Conservation (phyloP, 2,888 invertebrate genomes). For the Ypsolopha sequella region DNA sequence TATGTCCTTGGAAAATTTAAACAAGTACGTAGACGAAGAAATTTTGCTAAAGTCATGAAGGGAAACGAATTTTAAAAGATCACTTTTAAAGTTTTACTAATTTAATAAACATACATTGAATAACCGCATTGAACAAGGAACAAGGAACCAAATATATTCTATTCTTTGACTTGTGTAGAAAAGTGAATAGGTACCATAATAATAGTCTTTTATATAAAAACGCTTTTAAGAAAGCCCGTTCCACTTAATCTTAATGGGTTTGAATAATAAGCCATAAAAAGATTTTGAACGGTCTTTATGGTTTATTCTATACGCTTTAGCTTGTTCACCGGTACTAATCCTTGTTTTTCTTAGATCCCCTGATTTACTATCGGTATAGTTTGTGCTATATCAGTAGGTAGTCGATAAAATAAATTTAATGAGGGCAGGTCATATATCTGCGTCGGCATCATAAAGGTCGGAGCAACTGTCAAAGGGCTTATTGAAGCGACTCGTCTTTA, state of each 20-base stretch:
- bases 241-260: conserved; percentile 58
- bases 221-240: conserved; percentile 50
- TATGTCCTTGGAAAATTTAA: too few species aligned
- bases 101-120: conserved; percentile 51
- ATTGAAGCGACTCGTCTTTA: conserved; percentile 62
- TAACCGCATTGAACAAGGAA: conserved; percentile 37
- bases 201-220: conserved; percentile 57
- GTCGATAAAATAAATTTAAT: conserved; percentile 67
- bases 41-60: background rate
- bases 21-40: too few species aligned
- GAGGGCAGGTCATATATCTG: conserved; percentile 56
- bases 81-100: conserved; percentile 38
- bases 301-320: conserved; percentile 47
- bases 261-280: conserved; percentile 64
- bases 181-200: too few species aligned
- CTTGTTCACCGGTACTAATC: conserved; percentile 38
- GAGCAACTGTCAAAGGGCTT: conserved; percentile 66
- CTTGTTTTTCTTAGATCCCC: conserved; percentile 38
- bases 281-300: conserved; percentile 51
- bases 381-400: conserved; percentile 49
- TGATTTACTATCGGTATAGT: conserved; percentile 53
- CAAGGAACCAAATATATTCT: conserved; percentile 31
- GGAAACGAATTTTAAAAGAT: conserved; percentile 21
- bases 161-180: conserved; percentile 60
- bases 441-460: conserved; percentile 65